These are phyloP conservation scores for Eufriesea mexicana DNA, from an alignment of 1,140 invertebrate species.

Conservation along the genomic window DNA sequence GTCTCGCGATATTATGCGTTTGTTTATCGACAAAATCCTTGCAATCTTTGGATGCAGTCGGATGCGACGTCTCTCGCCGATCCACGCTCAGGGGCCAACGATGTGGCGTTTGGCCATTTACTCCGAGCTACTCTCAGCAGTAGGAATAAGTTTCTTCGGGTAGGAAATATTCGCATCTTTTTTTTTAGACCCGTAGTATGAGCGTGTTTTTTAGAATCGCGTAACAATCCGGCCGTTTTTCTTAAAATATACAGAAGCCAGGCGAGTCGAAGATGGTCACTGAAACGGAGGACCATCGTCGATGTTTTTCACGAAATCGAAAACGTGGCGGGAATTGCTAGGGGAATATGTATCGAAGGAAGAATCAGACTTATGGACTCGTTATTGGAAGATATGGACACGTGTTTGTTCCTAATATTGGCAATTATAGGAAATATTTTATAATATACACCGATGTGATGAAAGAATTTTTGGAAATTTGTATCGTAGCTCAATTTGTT, in stretches of 20 bases:
- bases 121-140: too few relatives aligned
- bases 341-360: too few relatives aligned
- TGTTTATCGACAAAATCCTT: slow-evolving; percentile 50
- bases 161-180: background rate
- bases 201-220: background rate
- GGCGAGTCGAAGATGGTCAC: background rate
- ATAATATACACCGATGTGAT: too few relatives aligned
- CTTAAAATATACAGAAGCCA: slow-evolving; percentile 19
- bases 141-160: background rate
- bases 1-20: slow-evolving; percentile 51
- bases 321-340: background rate
- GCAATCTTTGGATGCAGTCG: background rate
- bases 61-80: too few relatives aligned
- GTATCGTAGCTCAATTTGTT: background rate
- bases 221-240: background rate
- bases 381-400: too few relatives aligned
- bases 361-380: too few relatives aligned
- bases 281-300: background rate
- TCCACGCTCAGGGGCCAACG: too few relatives aligned
- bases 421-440: background rate
- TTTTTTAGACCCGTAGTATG: background rate
- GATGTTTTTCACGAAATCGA: background rate
- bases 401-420: too few relatives aligned
- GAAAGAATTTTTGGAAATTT: background rate
- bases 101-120: too few relatives aligned